Base-by-base conservation (phyloP, 2,888 invertebrate genomes). In the Epistrophe grossulariae region DNA sequence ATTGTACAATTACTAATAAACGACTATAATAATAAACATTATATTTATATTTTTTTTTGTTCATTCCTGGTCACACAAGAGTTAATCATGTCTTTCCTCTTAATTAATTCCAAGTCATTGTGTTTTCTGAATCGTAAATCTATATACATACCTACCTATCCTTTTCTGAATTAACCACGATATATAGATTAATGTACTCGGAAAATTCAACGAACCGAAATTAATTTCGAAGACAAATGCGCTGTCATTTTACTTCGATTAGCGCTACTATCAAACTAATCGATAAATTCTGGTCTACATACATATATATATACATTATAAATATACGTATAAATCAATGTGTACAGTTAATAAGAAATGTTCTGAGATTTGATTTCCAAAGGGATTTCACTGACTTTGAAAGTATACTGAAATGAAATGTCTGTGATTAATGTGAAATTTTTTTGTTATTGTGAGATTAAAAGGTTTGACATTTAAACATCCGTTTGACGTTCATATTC, bases 161-260 rank as follows among this genome's bases (percentile, higher is more conserved):
- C 19, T 24, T 40, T 55, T 43, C 19, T 38, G 55, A 68, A 68
- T 50, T 50, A 68, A 50, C 68, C 70, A 70, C 35, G 15, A 55
- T n/a, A n/a, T n/a, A n/a, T 55, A 70, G 70, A 70, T 60, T 55
- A 79, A 55, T 66, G 64, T 66, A 59, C 60, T 79, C 38, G 38
- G 35, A 19, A 72, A 64, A 55, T 31, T 72, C 62, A 55, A 66
- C 64, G 45, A 66, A 57, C 45, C 43, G 45, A 48, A 77, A 77
- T 77, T 77, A 68, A 77, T 77, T 68, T 59, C 13, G n/a, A 68
- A 68, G 79, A 79, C 57, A 72, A 73, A 79, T 79, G 52, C 28
- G 24, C 40, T 64, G 57, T 72, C 48, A 72, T 73, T 72, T 79
- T 57, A 19, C 48, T 72, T 66, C 72, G 48, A 79, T 79, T 66